Percentiles rank a stretch among this genome's conserved stretches.
These are phyloP conservation scores for Scolopax bukidnonensis DNA, from an alignment of 2,797 vertebrate genomes.

Conservation along the genomic window DNA sequence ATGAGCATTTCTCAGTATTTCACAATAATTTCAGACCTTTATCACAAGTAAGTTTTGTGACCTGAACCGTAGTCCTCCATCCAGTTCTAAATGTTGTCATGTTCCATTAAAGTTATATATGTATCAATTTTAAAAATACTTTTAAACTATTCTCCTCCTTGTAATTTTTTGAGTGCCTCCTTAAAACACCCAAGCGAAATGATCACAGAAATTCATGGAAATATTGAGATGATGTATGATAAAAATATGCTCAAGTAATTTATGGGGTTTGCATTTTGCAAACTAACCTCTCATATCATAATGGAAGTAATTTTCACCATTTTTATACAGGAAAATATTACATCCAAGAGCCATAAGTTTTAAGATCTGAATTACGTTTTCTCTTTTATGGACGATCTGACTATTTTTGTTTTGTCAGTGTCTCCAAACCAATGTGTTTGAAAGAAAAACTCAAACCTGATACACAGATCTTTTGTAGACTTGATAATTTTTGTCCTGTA, in stretches of 20 bases:
- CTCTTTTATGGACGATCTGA: neutral
- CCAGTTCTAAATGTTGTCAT: neutral
- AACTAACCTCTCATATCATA: neutral
- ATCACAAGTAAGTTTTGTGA: neutral
- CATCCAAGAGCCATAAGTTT: neutral
- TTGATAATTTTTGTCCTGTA: neutral
- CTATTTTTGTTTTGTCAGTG: neutral
- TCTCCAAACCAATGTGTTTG: neutral
- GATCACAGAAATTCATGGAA: neutral
- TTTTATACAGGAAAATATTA: constrained; percentile 10
- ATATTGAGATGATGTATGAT: neutral
- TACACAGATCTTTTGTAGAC: neutral
- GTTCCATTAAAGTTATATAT: neutral
- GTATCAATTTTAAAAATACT: neutral
- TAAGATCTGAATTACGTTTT: neutral
- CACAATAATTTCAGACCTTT: neutral
- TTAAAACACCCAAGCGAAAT: neutral
- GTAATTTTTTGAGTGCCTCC: neutral
- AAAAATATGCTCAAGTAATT: constrained; percentile 9
- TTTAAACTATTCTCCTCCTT: neutral
- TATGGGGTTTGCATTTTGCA: neutral
- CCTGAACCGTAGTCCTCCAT: neutral
- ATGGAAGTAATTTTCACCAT: constrained; percentile 1
- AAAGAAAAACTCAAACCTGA: neutral
- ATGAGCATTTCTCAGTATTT: neutral